Conservation (phyloP, 2,113 vertebrate species). For the Oophaga pumilio region DNA sequence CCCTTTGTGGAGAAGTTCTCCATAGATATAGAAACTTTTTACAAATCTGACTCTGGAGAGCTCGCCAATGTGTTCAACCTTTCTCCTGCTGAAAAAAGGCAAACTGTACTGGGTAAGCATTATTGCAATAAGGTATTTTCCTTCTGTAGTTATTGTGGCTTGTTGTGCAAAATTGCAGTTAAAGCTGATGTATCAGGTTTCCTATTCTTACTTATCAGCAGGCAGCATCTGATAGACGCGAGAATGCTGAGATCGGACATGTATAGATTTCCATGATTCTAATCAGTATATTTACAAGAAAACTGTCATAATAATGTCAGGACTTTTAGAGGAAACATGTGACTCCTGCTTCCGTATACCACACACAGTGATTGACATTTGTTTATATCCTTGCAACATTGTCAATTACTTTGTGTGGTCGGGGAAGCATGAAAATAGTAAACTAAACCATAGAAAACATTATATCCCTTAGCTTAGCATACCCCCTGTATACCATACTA, state of each 20-base stretch:
- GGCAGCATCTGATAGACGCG: too few relatives aligned
- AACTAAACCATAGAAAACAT: too few relatives aligned
- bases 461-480: too few relatives aligned
- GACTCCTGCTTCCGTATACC: not conserved
- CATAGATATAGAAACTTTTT: slow-evolving; percentile 98
- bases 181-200: not conserved
- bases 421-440: too few relatives aligned
- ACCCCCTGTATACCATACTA: too few relatives aligned
- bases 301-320: too few relatives aligned
- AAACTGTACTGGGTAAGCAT: slow-evolving; percentile 82
- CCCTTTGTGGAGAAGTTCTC: slow-evolving; percentile 99
- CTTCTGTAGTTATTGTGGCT: not conserved
- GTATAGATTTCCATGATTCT: too few relatives aligned
- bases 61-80: slow-evolving; percentile 91
- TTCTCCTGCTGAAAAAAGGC: slow-evolving; percentile 87
- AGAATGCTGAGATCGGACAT: too few relatives aligned
- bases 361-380: too few relatives aligned
- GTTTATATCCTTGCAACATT: too few relatives aligned
- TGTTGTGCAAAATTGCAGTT: not conserved
- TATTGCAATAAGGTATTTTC: not conserved
- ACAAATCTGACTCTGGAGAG: slow-evolving; percentile 89
- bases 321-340: not conserved
- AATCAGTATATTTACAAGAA: too few relatives aligned
- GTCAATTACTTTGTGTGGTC: too few relatives aligned
- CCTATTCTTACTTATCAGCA: not conserved